Conservation (phyloP, 1,140 invertebrate genomes). For the Panagrolaimus sp. region DNA sequence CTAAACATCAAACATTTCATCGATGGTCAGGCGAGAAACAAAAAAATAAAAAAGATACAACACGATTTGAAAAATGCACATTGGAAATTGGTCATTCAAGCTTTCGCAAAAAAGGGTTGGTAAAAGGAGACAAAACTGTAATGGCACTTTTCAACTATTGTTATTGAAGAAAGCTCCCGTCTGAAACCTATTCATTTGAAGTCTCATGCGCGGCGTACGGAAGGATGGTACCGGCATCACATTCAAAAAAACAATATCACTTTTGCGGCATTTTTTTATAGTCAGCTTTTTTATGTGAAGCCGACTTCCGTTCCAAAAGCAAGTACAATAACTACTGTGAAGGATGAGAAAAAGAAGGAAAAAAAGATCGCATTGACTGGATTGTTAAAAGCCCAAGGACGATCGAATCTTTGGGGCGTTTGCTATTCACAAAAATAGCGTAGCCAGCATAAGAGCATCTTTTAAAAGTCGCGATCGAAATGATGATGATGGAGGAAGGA, state of each 20-base stretch:
- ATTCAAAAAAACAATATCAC: conserved; percentile 11
- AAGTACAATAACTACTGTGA: neutral
- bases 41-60: too few relatives aligned
- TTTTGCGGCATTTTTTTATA: neutral
- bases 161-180: neutral
- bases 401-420: conserved; percentile 13
- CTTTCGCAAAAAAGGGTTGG: too few relatives aligned
- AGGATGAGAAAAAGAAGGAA: neutral
- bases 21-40: too few relatives aligned
- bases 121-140: neutral
- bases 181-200: conserved; percentile 15
- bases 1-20: too few relatives aligned
- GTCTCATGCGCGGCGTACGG: neutral
- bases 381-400: conserved; percentile 11
- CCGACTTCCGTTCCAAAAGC: neutral
- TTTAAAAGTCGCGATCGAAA: conserved; percentile 12
- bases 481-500: neutral
- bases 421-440: neutral
- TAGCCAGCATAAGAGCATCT: conserved; percentile 16
- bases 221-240: neutral
- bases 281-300: neutral
- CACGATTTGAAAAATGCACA: too few relatives aligned
- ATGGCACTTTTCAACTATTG: conserved; percentile 8
- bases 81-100: too few relatives aligned
- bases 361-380: neutral